phyloP scores from a whole-genome alignment of 2,113 vertebrate genomes.

The Choloepus hoffmanni region DNA sequence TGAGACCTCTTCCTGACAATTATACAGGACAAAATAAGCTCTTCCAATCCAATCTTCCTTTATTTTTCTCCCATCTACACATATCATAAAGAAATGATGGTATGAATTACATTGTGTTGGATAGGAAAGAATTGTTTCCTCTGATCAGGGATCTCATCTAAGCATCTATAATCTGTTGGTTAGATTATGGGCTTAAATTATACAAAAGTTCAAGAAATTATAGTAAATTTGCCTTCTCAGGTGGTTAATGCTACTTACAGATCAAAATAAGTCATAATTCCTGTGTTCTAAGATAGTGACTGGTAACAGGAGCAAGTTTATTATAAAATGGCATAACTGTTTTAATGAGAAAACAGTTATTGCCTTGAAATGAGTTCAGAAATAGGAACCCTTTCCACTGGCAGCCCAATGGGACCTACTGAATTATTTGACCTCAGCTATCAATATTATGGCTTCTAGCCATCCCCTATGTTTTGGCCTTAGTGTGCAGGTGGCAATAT shows the following conservation, averaged over 20 bases:
- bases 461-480: slow-evolving; percentile 55
- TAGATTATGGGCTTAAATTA: not conserved
- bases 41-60: not conserved
- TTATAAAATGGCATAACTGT: not conserved
- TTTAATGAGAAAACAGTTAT: not conserved
- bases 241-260: not conserved
- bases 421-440: slow-evolving; percentile 62
- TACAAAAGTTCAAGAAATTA: slow-evolving; percentile 11
- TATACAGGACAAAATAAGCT: not conserved
- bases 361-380: not conserved
- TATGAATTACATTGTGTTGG: not conserved
- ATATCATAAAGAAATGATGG: not conserved
- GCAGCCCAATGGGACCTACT: not conserved
- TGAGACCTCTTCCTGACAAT: not conserved
- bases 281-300: not conserved
- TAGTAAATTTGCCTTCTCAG: not conserved
- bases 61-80: not conserved
- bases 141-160: not conserved
- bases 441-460: slow-evolving; percentile 46
- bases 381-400: not conserved
- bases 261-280: not conserved
- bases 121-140: not conserved
- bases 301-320: not conserved
- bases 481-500: slow-evolving; percentile 58
- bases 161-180: not conserved